These are phyloP conservation scores for Mechanitis mazaeus DNA, from an alignment of 2,888 invertebrate genomes.

Conservation along the genomic window DNA sequence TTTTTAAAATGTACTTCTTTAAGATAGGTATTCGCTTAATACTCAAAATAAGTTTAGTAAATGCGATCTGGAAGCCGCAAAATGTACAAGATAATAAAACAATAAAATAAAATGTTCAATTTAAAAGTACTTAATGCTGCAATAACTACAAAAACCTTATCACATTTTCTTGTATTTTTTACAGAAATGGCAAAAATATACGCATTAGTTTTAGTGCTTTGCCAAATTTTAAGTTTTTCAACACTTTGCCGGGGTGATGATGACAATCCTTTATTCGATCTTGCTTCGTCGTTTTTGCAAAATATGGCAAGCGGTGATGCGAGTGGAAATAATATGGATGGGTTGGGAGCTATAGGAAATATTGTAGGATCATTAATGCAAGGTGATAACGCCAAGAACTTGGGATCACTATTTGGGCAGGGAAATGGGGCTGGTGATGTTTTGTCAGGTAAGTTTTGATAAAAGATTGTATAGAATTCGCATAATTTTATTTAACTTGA, in stretches of 20 bases:
- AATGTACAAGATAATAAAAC: not conserved
- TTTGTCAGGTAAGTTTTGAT: slow-evolving; percentile 54
- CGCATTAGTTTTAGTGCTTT: slow-evolving; percentile 41
- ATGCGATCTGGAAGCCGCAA: not conserved
- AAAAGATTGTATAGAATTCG: too few relatives aligned
- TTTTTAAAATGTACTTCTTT: too few relatives aligned
- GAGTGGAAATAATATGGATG: slow-evolving; percentile 47
- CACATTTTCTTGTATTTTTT: slow-evolving; percentile 27
- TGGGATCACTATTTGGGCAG: slow-evolving; percentile 60
- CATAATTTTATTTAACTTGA: too few relatives aligned
- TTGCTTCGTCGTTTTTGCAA: slow-evolving; percentile 82
- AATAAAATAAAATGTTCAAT: not conserved
- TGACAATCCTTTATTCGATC: slow-evolving; percentile 80
- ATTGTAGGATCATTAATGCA: slow-evolving; percentile 82
- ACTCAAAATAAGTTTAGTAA: too few relatives aligned
- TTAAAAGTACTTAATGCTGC: not conserved
- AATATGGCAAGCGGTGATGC: slow-evolving; percentile 69
- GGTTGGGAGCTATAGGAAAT: slow-evolving; percentile 78
- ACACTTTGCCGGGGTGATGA: slow-evolving; percentile 53
- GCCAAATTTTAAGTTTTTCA: slow-evolving; percentile 45
- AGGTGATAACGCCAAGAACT: slow-evolving; percentile 78
- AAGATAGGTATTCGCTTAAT: too few relatives aligned
- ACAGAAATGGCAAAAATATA: slow-evolving; percentile 46
- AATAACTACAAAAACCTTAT: slow-evolving; percentile 14
- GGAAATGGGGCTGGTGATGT: slow-evolving; percentile 65